Conservation (phyloP, 2,113 vertebrate genomes). For the Mungos mungo region DNA sequence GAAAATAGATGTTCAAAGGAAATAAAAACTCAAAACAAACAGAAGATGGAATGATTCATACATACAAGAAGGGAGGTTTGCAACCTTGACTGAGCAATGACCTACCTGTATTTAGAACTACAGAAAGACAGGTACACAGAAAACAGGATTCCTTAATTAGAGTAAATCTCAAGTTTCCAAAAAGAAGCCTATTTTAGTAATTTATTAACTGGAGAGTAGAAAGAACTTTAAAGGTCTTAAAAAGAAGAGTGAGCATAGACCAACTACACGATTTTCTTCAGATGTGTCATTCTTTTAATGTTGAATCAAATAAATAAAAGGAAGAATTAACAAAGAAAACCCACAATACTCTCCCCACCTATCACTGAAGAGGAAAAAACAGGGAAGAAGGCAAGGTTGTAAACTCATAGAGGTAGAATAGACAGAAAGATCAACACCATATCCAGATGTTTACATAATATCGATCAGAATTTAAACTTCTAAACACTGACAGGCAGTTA, state of each 20-base stretch:
- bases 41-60: not conserved
- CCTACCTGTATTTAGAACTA: not conserved
- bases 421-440: not conserved
- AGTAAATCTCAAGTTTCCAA: not conserved
- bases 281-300: not conserved
- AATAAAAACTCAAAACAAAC: slow-evolving; percentile 4
- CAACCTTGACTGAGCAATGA: not conserved
- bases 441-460: not conserved
- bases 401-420: not conserved
- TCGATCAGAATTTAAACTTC: not conserved
- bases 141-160: not conserved
- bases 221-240: slow-evolving; percentile 4
- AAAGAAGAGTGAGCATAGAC: not conserved
- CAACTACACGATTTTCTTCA: not conserved
- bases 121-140: not conserved
- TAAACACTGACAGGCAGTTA: not conserved
- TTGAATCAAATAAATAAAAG: slow-evolving; percentile 21
- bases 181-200: slow-evolving; percentile 28
- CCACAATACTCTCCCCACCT: not conserved
- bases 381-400: not conserved
- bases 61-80: not conserved
- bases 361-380: not conserved
- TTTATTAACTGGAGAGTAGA: not conserved
- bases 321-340: slow-evolving; percentile 27
- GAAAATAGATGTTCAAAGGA: slow-evolving; percentile 2